Percentiles rank a stretch among this genome's conserved stretches.
These are phyloP conservation scores for Microctonus brassicae DNA, from an alignment of 2,888 invertebrate species.

Conservation along the genomic window DNA sequence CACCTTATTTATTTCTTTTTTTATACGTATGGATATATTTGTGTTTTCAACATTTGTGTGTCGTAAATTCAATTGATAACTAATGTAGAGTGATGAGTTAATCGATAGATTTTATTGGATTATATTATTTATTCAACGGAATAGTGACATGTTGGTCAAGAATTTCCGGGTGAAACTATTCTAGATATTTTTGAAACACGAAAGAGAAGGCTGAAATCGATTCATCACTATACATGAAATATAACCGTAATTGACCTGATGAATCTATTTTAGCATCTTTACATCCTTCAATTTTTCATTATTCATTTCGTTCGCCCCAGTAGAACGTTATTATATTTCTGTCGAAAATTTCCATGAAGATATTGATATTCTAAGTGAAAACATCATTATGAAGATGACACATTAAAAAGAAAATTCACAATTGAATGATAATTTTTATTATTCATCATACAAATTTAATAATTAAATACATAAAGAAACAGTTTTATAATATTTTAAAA, in stretches of 20 bases:
- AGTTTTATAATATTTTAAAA: too few species aligned
- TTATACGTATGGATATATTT: not conserved
- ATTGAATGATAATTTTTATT: too few species aligned
- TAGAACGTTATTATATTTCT: not conserved
- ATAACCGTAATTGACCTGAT: slow-evolving; percentile 16
- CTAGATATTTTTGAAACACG: not conserved
- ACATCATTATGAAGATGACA: not conserved
- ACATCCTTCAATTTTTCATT: slow-evolving; percentile 6
- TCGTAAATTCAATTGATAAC: not conserved
- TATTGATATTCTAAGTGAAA: not conserved
- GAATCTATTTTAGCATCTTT: not conserved
- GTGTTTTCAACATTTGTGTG: not conserved
- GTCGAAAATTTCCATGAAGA: not conserved
- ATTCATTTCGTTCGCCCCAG: not conserved
- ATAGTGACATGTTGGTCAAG: not conserved
- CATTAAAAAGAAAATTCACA: too few species aligned
- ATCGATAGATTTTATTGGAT: not conserved
- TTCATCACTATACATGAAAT: not conserved
- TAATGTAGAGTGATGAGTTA: not conserved
- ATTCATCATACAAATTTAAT: too few species aligned
- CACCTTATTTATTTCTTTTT: slow-evolving; percentile 44
- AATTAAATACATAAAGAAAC: too few species aligned
- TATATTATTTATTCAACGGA: not conserved
- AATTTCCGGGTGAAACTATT: not conserved
- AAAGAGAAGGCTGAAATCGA: not conserved